Evolutionary conservation across 2,888 invertebrate species (phyloP).

Genomic region (Patella caerulea): DNA sequence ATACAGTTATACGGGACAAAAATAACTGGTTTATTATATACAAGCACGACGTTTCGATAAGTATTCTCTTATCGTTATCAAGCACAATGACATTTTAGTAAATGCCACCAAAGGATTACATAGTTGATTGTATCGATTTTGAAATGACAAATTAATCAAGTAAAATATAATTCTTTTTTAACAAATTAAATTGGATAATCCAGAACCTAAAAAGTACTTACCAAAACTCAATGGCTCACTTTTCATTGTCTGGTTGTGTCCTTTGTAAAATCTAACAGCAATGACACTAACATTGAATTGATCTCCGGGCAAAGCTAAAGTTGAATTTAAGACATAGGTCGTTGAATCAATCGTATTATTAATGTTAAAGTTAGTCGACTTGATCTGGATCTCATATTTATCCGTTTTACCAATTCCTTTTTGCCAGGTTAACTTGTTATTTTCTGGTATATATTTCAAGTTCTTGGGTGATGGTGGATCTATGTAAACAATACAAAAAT

Average conservation of each 20-base stretch:
- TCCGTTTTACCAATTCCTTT: background rate
- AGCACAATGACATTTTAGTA: too few relatives aligned
- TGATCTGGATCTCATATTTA: background rate
- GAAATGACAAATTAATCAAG: too few relatives aligned
- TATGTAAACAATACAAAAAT: background rate
- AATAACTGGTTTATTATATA: too few relatives aligned
- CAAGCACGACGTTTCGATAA: too few relatives aligned
- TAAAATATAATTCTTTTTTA: too few relatives aligned
- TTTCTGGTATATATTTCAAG: background rate
- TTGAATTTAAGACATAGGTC: background rate
- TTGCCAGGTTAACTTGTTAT: background rate
- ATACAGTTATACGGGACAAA: too few relatives aligned
- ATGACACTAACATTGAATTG: background rate
- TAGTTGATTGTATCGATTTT: too few relatives aligned
- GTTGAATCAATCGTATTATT: background rate
- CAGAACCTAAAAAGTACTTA: background rate
- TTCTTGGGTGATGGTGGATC: background rate
- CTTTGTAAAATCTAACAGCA: background rate
- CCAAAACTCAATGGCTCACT: background rate
- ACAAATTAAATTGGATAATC: too few relatives aligned
- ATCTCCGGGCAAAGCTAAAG: background rate
- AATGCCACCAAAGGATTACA: too few relatives aligned
- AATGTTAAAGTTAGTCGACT: background rate
- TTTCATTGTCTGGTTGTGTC: background rate
- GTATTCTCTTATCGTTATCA: too few relatives aligned